Percentiles rank a stretch among this genome's conserved stretches.
Evolutionary conservation across 2,888 invertebrate species (phyloP).

Genomic region (Prosopocoilus inquinatus): DNA sequence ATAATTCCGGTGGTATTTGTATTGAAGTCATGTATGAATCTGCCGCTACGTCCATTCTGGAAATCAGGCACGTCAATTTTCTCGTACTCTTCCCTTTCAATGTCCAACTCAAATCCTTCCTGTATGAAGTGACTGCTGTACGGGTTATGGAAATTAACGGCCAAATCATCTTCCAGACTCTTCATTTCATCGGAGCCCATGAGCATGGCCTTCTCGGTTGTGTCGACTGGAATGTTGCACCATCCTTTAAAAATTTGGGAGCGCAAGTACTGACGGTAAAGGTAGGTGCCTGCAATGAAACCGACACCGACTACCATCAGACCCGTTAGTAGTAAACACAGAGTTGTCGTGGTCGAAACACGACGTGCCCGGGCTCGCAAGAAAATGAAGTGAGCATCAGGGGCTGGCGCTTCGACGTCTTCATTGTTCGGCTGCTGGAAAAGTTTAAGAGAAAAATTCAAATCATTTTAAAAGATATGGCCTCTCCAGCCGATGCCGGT

Average conservation of each 20-base stretch:
- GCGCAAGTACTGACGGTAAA: slow-evolving; percentile 71
- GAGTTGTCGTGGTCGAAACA: slow-evolving; percentile 61
- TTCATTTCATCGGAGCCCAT: slow-evolving; percentile 15
- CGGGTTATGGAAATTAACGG: background rate
- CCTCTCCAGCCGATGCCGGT: too few species aligned
- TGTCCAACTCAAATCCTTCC: slow-evolving; percentile 79
- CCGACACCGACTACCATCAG: slow-evolving; percentile 70
- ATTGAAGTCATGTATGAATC: slow-evolving; percentile 91
- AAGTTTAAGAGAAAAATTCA: slow-evolving; percentile 15
- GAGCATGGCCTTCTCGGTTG: slow-evolving; percentile 21
- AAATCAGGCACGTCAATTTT: slow-evolving; percentile 86
- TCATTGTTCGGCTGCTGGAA: slow-evolving; percentile 39
- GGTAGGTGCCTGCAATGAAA: slow-evolving; percentile 67
- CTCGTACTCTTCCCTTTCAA: slow-evolving; percentile 70
- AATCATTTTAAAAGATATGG: too few species aligned
- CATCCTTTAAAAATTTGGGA: slow-evolving; percentile 65
- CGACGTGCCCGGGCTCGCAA: slow-evolving; percentile 54
- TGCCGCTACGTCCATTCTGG: slow-evolving; percentile 74
- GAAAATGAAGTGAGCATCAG: slow-evolving; percentile 48
- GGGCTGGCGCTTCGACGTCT: slow-evolving; percentile 52
- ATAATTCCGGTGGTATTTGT: slow-evolving; percentile 63
- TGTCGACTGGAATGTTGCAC: slow-evolving; percentile 65
- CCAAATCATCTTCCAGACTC: slow-evolving; percentile 13
- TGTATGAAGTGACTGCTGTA: slow-evolving; percentile 57
- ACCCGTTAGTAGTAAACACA: slow-evolving; percentile 68